Evolutionary conservation across 2,797 vertebrate genomes (phyloP).

Genomic region (Amniataba percoides): DNA sequence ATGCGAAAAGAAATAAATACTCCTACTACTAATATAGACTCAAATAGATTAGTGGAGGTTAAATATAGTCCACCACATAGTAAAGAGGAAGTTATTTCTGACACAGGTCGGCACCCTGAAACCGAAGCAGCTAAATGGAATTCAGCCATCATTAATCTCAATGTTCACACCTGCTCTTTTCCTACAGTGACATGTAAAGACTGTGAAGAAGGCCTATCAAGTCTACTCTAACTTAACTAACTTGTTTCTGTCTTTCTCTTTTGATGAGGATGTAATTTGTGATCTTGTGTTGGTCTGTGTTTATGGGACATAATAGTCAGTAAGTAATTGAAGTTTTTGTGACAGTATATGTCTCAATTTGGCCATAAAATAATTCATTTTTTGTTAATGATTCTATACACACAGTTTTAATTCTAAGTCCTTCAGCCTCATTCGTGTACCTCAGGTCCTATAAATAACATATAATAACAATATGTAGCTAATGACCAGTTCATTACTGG

Average conservation of each 20-base stretch:
- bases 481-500: not conserved
- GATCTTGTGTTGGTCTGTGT: not conserved
- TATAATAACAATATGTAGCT: not conserved
- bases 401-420: not conserved
- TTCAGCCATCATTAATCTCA: too few relatives aligned
- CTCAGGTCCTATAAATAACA: too few relatives aligned
- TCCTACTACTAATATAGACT: not conserved
- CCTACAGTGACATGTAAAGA: not conserved
- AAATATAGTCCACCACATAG: not conserved
- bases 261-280: not conserved
- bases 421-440: not conserved
- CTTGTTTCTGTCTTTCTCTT: not conserved
- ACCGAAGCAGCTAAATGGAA: not conserved
- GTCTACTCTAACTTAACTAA: not conserved
- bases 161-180: not conserved
- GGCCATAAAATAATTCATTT: not conserved
- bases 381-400: not conserved
- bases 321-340: not conserved
- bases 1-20: not conserved
- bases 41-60: not conserved
- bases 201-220: not conserved
- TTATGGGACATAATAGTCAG: not conserved
- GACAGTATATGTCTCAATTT: not conserved
- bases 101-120: not conserved
- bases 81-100: not conserved